Evolutionary conservation across 2,113 vertebrate genomes (phyloP).

Genomic region (Amblyornis subalaris): DNA sequence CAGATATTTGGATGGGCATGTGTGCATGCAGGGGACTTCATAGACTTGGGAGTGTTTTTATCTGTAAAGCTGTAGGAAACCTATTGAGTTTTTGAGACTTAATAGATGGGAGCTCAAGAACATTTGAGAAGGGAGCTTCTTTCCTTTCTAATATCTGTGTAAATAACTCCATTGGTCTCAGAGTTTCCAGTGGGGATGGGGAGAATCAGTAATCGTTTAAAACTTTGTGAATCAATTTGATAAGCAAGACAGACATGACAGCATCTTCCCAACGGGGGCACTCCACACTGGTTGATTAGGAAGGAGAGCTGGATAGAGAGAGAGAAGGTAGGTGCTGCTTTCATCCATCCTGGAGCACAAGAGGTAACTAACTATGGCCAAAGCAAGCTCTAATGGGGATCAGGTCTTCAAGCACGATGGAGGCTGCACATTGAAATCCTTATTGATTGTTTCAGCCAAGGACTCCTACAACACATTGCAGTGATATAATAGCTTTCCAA

Average conservation of each 20-base stretch:
- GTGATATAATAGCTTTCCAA: neutral
- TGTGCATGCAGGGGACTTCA: neutral
- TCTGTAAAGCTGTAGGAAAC: neutral
- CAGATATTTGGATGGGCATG: neutral
- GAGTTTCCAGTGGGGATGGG: neutral
- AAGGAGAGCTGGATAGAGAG: neutral
- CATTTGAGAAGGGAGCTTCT: neutral
- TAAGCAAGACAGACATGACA: conserved; percentile 4
- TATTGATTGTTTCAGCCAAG: neutral
- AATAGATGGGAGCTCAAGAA: neutral
- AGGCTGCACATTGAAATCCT: neutral
- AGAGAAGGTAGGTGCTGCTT: neutral
- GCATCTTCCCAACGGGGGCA: neutral
- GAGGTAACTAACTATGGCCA: neutral
- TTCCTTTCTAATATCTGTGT: conserved; percentile 16
- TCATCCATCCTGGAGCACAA: neutral
- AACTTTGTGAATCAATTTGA: conserved; percentile 38
- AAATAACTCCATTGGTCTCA: conserved; percentile 27
- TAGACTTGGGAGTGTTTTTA: neutral
- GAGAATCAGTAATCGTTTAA: conserved; percentile 19
- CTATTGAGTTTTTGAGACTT: neutral
- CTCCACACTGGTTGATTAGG: neutral
- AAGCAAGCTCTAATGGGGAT: neutral
- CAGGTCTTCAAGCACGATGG: neutral
- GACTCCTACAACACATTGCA: neutral